These are phyloP conservation scores for Anthoscopus minutus DNA, from an alignment of 2,113 vertebrate species.

Conservation along the genomic window DNA sequence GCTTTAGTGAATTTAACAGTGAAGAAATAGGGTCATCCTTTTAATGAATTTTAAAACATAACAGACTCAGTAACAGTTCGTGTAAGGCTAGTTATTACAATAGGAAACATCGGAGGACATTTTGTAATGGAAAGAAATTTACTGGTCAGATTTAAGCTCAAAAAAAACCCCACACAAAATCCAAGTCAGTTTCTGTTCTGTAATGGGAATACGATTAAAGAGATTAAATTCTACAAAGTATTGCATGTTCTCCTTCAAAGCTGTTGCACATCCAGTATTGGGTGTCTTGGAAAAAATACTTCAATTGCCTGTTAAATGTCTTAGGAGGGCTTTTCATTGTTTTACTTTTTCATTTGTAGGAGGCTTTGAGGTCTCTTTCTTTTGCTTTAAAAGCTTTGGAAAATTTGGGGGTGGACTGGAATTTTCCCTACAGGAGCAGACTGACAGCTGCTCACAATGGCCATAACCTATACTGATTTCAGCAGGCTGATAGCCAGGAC, in stretches of 20 bases:
- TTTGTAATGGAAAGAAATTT: not conserved
- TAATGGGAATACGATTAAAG: not conserved
- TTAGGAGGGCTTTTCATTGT: not conserved
- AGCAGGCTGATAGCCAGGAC: not conserved
- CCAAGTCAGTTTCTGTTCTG: not conserved
- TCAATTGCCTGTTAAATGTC: not conserved
- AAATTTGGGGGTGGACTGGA: not conserved
- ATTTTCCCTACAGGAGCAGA: not conserved
- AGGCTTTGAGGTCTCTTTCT: not conserved
- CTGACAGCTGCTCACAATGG: fast-evolving
- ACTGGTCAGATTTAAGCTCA: not conserved
- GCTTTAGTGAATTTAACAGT: not conserved
- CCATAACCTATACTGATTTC: not conserved
- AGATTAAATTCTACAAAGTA: not conserved
- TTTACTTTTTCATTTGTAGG: not conserved
- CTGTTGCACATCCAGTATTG: not conserved
- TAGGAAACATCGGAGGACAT: not conserved
- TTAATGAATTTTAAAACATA: not conserved
- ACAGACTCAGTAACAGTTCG: not conserved
- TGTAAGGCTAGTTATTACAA: not conserved
- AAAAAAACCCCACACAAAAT: not conserved
- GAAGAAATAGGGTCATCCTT: not conserved
- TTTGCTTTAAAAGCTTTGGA: not conserved
- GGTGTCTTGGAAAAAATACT: not conserved
- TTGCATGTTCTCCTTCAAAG: not conserved